Conservation (phyloP, 1,140 invertebrate species). For the Microplitis mediator region DNA sequence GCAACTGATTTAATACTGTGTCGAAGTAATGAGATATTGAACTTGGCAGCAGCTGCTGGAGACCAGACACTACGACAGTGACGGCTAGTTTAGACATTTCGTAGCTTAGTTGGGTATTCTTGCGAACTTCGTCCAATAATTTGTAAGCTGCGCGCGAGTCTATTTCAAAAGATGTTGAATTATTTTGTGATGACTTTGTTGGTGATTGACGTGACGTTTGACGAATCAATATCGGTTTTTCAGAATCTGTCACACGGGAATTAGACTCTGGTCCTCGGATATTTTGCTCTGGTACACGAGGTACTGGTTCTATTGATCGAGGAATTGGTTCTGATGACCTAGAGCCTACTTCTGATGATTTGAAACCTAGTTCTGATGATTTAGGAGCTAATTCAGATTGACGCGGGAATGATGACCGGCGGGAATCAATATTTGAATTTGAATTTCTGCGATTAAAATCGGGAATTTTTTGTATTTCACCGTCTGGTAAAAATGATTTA, state of each 20-base stretch:
- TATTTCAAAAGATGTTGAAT: constrained; percentile 52
- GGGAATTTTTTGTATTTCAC: neutral
- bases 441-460: neutral
- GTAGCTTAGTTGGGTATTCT: constrained; percentile 84
- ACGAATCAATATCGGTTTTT: constrained; percentile 42
- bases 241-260: neutral
- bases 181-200: constrained; percentile 44
- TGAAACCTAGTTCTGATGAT: neutral
- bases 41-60: constrained; percentile 68
- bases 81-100: constrained; percentile 85
- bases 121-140: constrained; percentile 77
- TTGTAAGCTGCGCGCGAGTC: constrained; percentile 71
- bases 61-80: constrained; percentile 74
- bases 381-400: neutral
- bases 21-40: constrained; percentile 67
- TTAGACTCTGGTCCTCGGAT: too few species aligned
- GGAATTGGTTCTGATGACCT: constrained; percentile 18
- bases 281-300: too few species aligned
- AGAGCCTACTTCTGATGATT: neutral
- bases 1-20: constrained; percentile 61
- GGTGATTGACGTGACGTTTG: constrained; percentile 40
- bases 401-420: constrained; percentile 28
- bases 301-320: constrained; percentile 32
- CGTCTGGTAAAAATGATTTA: constrained; percentile 11
- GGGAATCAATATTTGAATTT: constrained; percentile 28